phyloP scores from a whole-genome alignment of 2,888 invertebrate species.

The Gortyna flavago region DNA sequence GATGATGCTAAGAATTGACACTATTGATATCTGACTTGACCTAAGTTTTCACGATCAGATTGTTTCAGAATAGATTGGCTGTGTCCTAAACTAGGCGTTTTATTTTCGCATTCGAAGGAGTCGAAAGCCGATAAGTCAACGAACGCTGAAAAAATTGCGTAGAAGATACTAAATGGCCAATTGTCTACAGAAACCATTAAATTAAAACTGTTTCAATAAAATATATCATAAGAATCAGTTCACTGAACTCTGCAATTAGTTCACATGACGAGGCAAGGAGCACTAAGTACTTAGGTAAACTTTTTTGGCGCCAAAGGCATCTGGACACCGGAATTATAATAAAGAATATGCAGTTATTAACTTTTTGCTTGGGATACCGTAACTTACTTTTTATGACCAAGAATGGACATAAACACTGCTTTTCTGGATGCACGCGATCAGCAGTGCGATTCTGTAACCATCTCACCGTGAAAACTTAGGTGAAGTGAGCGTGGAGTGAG shows the following conservation, averaged over 20 bases:
- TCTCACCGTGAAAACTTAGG: no score
- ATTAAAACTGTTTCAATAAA: constrained; percentile 39
- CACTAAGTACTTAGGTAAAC: constrained; percentile 23
- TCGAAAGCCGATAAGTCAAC: not conserved
- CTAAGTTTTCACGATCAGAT: not conserved
- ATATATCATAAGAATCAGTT: constrained; percentile 45
- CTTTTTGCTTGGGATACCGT: constrained; percentile 54
- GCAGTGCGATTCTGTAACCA: no score
- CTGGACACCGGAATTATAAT: constrained; percentile 40
- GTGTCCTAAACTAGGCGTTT: not conserved
- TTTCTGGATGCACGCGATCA: constrained; percentile 56
- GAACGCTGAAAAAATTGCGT: not conserved
- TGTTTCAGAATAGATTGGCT: not conserved
- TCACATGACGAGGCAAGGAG: constrained; percentile 26
- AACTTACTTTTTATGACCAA: constrained; percentile 52
- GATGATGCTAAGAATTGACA: not conserved
- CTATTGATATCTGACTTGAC: not conserved
- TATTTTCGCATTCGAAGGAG: not conserved
- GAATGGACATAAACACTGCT: constrained; percentile 44
- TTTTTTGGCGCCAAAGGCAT: constrained; percentile 55
- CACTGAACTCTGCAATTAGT: constrained; percentile 57
- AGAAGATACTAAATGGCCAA: constrained; percentile 11
- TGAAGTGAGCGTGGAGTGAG: no score
- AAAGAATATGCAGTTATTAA: constrained; percentile 57
- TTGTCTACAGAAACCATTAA: constrained; percentile 28